Percentiles rank a stretch among this genome's conserved stretches.
phyloP scores from a whole-genome alignment of 2,113 vertebrate species.

The Eulacestoma nigropectus region DNA sequence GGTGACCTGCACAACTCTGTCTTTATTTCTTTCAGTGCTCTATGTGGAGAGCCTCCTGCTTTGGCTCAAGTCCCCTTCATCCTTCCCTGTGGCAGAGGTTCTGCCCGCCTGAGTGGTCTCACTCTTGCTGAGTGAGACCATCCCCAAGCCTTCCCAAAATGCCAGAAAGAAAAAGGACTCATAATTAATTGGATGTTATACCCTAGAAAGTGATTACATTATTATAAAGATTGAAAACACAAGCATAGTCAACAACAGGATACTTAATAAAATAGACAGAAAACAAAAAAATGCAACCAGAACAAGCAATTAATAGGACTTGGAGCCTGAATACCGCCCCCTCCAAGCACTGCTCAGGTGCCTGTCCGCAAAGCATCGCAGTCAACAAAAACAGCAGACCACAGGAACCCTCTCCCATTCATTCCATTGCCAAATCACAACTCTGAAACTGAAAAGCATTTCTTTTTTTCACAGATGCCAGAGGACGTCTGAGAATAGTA shows the following conservation, averaged over 20 bases:
- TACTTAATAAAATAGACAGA: neutral
- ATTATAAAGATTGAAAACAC: neutral
- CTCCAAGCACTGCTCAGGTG: neutral
- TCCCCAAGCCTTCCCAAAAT: neutral
- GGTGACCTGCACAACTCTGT: neutral
- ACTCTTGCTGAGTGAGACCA: neutral
- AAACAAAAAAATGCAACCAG: neutral
- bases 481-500: neutral
- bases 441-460: neutral
- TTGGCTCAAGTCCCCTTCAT: neutral
- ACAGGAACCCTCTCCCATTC: neutral
- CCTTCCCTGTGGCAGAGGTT: neutral
- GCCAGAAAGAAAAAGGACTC: neutral
- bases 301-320: neutral
- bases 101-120: neutral
- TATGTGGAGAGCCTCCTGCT: rapidly evolving
- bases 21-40: neutral
- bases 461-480: neutral
- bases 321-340: neutral
- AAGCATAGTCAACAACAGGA: neutral
- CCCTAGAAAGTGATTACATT: neutral
- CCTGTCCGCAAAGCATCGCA: neutral
- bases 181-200: neutral
- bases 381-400: neutral
- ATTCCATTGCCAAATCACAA: neutral